Evolutionary conservation across 2,113 vertebrate species (phyloP).

Genomic region (Pipra filicauda): DNA sequence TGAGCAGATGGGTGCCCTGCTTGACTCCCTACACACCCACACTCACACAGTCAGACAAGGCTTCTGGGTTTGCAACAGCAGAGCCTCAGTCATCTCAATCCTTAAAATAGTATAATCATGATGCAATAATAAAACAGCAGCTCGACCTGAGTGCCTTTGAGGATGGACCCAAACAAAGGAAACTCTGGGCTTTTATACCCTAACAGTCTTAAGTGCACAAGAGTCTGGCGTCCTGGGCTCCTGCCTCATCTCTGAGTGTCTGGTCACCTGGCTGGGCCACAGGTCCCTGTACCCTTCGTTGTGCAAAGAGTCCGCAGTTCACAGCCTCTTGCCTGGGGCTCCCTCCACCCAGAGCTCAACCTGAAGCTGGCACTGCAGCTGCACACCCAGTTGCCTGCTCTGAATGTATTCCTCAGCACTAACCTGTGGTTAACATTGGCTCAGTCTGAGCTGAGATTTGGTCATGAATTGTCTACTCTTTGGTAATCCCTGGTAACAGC

Average conservation of each 20-base stretch:
- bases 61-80: neutral
- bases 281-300: neutral
- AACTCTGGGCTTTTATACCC: neutral
- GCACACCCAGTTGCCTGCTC: neutral
- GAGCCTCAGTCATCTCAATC: neutral
- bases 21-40: neutral
- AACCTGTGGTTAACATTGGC: neutral
- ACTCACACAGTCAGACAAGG: neutral
- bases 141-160: neutral
- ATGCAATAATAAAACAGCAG: neutral
- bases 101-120: neutral
- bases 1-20: neutral
- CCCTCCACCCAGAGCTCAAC: neutral
- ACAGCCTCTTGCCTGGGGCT: neutral
- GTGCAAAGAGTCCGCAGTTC: neutral
- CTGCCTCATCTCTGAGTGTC: neutral
- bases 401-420: neutral
- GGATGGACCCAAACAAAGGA: neutral
- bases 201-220: neutral
- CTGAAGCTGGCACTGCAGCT: neutral
- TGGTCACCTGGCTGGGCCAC: fast-evolving
- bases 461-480: neutral
- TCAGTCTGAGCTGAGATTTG: neutral
- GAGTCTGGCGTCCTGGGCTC: neutral
- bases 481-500: neutral